These are phyloP conservation scores for Phengaris alcon DNA, from an alignment of 2,888 invertebrate species.

Conservation along the genomic window DNA sequence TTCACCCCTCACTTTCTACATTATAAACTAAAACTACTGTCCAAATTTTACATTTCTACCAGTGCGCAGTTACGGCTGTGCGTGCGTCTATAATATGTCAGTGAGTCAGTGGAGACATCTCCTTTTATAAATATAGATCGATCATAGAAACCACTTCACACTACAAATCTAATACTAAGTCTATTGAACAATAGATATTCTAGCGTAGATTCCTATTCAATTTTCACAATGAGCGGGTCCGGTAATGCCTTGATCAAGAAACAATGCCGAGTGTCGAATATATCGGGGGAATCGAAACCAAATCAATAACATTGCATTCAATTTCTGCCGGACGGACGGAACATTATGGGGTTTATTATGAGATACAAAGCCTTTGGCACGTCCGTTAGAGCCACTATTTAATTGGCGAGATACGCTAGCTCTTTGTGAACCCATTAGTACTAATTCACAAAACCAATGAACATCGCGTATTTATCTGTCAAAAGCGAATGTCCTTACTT, in stretches of 20 bases:
- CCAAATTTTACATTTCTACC: no score
- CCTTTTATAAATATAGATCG: no score
- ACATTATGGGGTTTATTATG: constrained; percentile 50
- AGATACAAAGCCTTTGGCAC: constrained; percentile 58
- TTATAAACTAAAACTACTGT: no score
- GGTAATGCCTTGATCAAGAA: constrained; percentile 26
- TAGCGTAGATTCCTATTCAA: constrained; percentile 3
- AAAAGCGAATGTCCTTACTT: constrained; percentile 35
- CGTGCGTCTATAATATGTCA: no score
- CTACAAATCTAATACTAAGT: neutral
- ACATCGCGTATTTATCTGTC: constrained; percentile 38
- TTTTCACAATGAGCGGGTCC: constrained; percentile 22
- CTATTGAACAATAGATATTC: constrained; percentile 1
- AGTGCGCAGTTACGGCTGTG: no score
- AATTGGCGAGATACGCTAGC: constrained; percentile 51
- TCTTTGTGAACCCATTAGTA: constrained; percentile 41
- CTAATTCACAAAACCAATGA: constrained; percentile 42
- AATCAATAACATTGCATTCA: constrained; percentile 44
- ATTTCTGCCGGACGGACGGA: constrained; percentile 41
- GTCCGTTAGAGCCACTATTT: constrained; percentile 54
- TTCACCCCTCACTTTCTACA: no score
- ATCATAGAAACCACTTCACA: no score
- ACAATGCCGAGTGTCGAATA: constrained; percentile 20
- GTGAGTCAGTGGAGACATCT: no score
- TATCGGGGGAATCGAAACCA: constrained; percentile 17